Evolutionary conservation across 2,113 vertebrate species (phyloP).

Genomic region (Dromiciops gliroides): DNA sequence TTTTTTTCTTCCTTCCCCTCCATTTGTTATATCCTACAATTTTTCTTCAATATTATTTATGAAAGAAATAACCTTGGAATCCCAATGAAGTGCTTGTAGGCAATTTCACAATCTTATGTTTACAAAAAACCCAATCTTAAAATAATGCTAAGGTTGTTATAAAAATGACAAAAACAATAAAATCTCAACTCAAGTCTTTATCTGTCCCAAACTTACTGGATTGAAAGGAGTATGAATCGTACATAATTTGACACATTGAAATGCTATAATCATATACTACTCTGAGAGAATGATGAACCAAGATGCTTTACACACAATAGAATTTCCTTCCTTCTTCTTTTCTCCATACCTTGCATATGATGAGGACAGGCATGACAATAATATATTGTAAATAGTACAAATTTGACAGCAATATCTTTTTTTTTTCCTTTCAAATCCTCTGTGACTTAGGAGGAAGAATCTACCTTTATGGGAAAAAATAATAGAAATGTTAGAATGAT

Average conservation of each 20-base stretch:
- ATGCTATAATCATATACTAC: neutral
- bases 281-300: neutral
- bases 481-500: neutral
- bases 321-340: neutral
- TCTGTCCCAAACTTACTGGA: neutral
- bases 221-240: neutral
- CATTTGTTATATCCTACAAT: neutral
- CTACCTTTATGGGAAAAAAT: neutral
- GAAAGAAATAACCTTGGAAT: conserved; percentile 14
- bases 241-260: neutral
- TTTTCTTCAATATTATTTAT: neutral
- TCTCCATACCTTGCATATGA: neutral
- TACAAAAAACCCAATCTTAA: neutral
- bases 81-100: neutral
- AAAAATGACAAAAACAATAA: conserved; percentile 7
- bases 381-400: neutral
- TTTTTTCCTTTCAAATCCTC: neutral
- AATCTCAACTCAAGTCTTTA: neutral
- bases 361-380: neutral
- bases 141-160: conserved; percentile 1
- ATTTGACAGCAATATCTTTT: neutral
- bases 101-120: neutral
- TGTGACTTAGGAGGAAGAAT: neutral
- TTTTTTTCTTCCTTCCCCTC: neutral
- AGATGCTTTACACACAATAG: neutral